Percentiles rank a stretch among this genome's conserved stretches.
Evolutionary conservation across 1,140 invertebrate species (phyloP).

Genomic region (Phortica variegata): DNA sequence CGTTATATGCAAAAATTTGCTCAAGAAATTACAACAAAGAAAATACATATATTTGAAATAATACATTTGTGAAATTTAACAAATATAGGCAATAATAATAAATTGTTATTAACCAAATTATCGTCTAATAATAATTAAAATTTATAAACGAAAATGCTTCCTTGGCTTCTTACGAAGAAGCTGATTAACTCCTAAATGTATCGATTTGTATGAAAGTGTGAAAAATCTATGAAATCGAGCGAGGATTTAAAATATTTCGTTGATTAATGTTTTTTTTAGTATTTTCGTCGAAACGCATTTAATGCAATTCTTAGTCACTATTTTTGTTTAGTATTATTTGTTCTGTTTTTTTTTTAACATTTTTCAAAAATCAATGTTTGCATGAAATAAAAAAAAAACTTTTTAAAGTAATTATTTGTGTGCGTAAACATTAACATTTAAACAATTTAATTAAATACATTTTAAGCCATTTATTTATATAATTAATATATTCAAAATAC

Average conservation of each 20-base stretch:
- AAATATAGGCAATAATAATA: conserved; percentile 15
- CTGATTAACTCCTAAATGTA: conserved; percentile 2
- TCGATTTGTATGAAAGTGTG: background rate
- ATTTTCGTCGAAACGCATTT: conserved; percentile 41
- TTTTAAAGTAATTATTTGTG: conserved; percentile 27
- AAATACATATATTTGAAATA: too few species aligned
- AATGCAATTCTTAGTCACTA: conserved; percentile 49
- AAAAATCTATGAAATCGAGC: conserved; percentile 13
- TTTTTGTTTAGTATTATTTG: conserved; percentile 22
- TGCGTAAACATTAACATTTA: conserved; percentile 24
- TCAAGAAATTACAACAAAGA: too few species aligned
- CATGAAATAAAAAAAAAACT: too few species aligned
- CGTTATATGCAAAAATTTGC: too few species aligned
- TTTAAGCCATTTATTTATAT: too few species aligned
- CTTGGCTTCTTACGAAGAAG: conserved; percentile 16
- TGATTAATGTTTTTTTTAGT: conserved; percentile 37
- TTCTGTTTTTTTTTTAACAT: too few species aligned
- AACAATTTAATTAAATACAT: too few species aligned
- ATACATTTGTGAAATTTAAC: background rate
- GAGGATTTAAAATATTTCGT: conserved; percentile 13
- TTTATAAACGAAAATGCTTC: conserved; percentile 33
- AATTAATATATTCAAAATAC: too few species aligned
- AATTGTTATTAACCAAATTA: conserved; percentile 25
- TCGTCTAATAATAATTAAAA: conserved; percentile 13
- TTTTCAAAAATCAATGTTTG: too few species aligned